Evolutionary conservation across 1,140 invertebrate species (phyloP).

Genomic region (Nebria ingens): DNA sequence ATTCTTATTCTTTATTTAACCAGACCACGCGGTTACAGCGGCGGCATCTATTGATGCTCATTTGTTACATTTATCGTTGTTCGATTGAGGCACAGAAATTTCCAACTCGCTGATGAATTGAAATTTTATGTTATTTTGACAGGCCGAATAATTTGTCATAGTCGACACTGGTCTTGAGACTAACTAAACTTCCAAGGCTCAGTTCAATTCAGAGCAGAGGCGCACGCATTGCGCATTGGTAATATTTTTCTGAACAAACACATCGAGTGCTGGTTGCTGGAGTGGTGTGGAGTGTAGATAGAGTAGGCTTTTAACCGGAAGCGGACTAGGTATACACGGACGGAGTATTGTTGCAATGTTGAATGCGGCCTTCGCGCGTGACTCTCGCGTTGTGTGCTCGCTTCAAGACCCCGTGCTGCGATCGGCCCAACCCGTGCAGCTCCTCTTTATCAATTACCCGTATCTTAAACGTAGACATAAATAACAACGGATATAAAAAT

Average conservation of each 20-base stretch:
- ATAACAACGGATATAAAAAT: conserved; percentile 25
- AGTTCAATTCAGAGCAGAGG: too few relatives aligned
- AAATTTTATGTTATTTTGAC: conserved; percentile 9
- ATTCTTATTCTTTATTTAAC: background rate
- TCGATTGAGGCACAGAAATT: background rate
- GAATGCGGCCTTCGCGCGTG: too few relatives aligned
- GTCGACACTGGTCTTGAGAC: too few relatives aligned
- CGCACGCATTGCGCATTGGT: too few relatives aligned
- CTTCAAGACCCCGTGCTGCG: conserved; percentile 15
- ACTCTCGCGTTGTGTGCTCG: conserved; percentile 1
- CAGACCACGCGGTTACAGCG: background rate
- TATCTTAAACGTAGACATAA: conserved; percentile 26
- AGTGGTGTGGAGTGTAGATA: too few relatives aligned
- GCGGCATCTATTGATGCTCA: conserved; percentile 1
- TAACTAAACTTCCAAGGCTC: too few relatives aligned
- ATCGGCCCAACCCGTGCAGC: conserved; percentile 11
- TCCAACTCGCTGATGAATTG: background rate
- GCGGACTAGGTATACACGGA: too few relatives aligned
- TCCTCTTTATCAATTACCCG: conserved; percentile 30
- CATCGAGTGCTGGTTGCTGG: too few relatives aligned
- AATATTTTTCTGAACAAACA: too few relatives aligned
- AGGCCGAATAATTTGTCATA: background rate
- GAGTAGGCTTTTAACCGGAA: too few relatives aligned
- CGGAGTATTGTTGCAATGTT: too few relatives aligned
- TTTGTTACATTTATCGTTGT: conserved; percentile 5